phyloP scores from a whole-genome alignment of 2,888 invertebrate genomes.

The Clepsis dumicolana region DNA sequence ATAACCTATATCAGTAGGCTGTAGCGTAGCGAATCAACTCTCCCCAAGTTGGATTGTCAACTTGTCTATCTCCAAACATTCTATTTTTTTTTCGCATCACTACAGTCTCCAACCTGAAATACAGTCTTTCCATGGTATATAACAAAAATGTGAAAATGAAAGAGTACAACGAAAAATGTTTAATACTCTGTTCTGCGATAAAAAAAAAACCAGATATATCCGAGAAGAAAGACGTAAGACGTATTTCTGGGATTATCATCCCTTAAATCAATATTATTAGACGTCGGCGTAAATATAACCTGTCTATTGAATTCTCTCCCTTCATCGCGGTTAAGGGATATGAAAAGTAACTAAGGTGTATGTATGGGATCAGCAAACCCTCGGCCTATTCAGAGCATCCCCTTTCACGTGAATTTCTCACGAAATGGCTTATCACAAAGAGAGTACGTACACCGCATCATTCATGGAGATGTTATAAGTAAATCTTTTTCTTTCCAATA shows the following conservation, averaged over 20 bases:
- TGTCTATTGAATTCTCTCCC: slow-evolving; percentile 54
- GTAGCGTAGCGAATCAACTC: no score
- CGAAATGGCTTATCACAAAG: slow-evolving; percentile 64
- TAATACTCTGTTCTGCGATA: not conserved
- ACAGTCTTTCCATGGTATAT: no score
- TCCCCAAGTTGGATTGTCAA: no score
- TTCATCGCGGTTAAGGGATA: slow-evolving; percentile 51
- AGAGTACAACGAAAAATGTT: not conserved
- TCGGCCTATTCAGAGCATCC: slow-evolving; percentile 61
- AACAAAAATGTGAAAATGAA: not conserved
- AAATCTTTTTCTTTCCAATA: slow-evolving; percentile 2
- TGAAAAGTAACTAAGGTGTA: slow-evolving; percentile 67
- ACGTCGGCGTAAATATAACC: slow-evolving; percentile 37
- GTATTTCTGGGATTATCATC: slow-evolving; percentile 36
- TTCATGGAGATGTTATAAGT: slow-evolving; percentile 9
- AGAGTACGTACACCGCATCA: slow-evolving; percentile 41
- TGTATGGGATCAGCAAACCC: slow-evolving; percentile 63
- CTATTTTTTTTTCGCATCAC: no score
- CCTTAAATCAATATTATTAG: slow-evolving; percentile 38
- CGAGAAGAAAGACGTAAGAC: slow-evolving; percentile 32
- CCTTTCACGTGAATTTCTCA: slow-evolving; percentile 63
- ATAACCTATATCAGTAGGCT: no score
- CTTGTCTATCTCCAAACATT: no score
- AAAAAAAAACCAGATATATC: not conserved
- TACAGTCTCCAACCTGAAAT: no score